Base-by-base conservation (phyloP, 2,113 vertebrate species). In the Columbina picui region DNA sequence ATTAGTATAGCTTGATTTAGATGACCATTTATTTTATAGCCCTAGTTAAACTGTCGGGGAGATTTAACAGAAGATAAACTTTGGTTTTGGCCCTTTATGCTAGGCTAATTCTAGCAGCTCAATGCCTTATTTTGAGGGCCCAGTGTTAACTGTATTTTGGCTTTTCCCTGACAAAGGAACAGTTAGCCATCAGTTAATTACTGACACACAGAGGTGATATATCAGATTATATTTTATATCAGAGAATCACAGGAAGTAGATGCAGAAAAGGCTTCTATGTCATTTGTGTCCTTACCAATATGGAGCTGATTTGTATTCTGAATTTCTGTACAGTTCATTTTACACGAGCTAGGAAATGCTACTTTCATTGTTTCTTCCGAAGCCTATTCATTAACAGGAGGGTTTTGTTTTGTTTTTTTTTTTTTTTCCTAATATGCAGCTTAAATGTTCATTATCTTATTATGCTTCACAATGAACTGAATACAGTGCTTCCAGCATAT, bases 41-140 rank as follows among this genome's bases (percentile, higher is more conserved):
- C 41, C 57, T 87, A 87, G 77, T 95, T 85, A 96, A 96, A 94
- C 69, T 87, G 91, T 96, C 27, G 15, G 57, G 20, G 19, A 91
- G 84, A 95, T 97, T 95, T 91, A 96, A 96, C 74, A 84, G 80
- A 94, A 94, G 81, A 94, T 95, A 95, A 97, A 94, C 74, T 89
- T 84, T 83, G 61, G 71, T 34, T 87, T 92, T 87, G 94, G 91
- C 65, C 69, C 78, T 77, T 85, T 70, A 87, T 67, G 65, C 70
- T 84, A 84, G 49, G 81, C 78, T 73, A 82, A 89, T 79, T 94
- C 74, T 29, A 75, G 49, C 49, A 57, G 69, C 10, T 49, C 49
- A 82, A 3, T 61, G 43, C 36, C 18, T 32, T 49, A 17, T 82
- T 89, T 89, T 76, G 65, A 79, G 69, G 53, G 21, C 16, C 21